These are phyloP conservation scores for Ornithoptera priamus DNA, from an alignment of 2,888 invertebrate genomes.

Conservation along the genomic window DNA sequence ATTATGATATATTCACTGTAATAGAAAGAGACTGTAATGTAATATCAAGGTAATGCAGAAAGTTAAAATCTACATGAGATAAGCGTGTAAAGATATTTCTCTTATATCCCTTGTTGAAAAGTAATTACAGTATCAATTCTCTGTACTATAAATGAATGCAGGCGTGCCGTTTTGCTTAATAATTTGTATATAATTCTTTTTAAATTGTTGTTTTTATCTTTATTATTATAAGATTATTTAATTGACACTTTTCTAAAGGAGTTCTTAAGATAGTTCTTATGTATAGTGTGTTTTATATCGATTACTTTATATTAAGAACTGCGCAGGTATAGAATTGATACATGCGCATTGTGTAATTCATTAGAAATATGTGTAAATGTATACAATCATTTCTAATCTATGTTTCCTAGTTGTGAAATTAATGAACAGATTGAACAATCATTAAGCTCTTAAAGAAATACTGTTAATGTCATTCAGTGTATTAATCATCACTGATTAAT, in stretches of 20 bases:
- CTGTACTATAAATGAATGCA: not conserved
- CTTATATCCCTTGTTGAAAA: not conserved
- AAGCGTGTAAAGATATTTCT: slow-evolving; percentile 25
- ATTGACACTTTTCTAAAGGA: slow-evolving; percentile 12
- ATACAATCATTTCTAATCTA: not conserved
- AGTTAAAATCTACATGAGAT: slow-evolving; percentile 13
- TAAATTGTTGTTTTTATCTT: not conserved
- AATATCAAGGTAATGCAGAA: slow-evolving; percentile 46
- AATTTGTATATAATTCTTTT: not conserved
- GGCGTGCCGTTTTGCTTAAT: not conserved
- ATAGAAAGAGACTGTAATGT: slow-evolving; percentile 49
- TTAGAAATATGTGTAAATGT: too few relatives aligned
- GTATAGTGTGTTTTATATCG: slow-evolving; percentile 49
- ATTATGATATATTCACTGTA: slow-evolving; percentile 36
- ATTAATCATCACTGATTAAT: too few relatives aligned
- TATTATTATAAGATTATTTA: not conserved
- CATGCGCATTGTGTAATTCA: slow-evolving; percentile 47
- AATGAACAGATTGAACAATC: not conserved
- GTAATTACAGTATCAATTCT: not conserved
- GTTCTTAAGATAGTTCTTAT: slow-evolving; percentile 39
- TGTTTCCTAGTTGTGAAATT: not conserved
- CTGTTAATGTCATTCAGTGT: too few relatives aligned
- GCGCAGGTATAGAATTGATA: slow-evolving; percentile 54
- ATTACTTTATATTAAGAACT: slow-evolving; percentile 46
- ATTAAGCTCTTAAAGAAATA: too few relatives aligned